Evolutionary conservation across 1,140 invertebrate species (phyloP).

Genomic region (Macrotrachela quadricornifera): DNA sequence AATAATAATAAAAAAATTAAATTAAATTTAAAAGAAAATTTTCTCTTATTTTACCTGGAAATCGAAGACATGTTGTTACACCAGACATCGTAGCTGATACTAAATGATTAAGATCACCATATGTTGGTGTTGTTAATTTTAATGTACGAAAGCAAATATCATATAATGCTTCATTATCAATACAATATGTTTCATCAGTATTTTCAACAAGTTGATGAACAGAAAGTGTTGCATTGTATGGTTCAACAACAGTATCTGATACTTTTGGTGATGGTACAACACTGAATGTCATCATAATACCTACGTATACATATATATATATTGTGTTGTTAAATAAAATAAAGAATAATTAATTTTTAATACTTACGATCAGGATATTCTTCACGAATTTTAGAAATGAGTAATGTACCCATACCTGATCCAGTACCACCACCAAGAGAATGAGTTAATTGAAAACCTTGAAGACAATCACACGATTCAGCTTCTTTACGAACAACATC

Average conservation of each 20-base stretch:
- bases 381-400: constrained; percentile 8
- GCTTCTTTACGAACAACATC: constrained; percentile 63
- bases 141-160: constrained; percentile 16
- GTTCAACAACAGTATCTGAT: constrained; percentile 21
- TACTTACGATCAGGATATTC: constrained; percentile 17
- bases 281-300: constrained; percentile 8
- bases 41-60: constrained; percentile 39
- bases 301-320: too few relatives aligned
- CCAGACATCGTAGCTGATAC: constrained; percentile 60
- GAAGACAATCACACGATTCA: constrained; percentile 52
- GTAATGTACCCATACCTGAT: constrained; percentile 3
- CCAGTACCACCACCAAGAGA: constrained; percentile 1
- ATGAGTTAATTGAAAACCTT: constrained; percentile 7
- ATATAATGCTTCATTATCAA: constrained; percentile 25
- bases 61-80: constrained; percentile 46
- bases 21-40: too few relatives aligned
- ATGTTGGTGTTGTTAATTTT: constrained; percentile 45
- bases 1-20: too few relatives aligned
- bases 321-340: too few relatives aligned
- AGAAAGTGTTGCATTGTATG: constrained; percentile 30
- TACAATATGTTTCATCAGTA: constrained; percentile 27
- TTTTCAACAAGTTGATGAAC: constrained; percentile 30
- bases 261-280: constrained; percentile 10
- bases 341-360: too few relatives aligned
- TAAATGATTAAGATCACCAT: constrained; percentile 30